phyloP scores from a whole-genome alignment of 2,888 invertebrate species.

The Hyles lineata region DNA sequence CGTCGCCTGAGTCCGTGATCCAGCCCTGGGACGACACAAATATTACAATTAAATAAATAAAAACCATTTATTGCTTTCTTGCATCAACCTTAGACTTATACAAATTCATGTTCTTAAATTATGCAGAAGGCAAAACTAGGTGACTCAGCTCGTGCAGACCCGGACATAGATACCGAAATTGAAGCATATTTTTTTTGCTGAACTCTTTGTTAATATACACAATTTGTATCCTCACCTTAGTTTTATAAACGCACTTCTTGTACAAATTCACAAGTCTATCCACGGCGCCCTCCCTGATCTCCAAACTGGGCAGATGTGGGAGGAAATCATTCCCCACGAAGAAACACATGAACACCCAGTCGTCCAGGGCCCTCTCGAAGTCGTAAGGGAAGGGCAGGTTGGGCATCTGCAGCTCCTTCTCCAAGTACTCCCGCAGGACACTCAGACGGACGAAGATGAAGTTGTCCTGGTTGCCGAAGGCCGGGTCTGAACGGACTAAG shows the following conservation, averaged over 20 bases:
- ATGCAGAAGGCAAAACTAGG: too few relatives aligned
- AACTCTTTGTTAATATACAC: not conserved
- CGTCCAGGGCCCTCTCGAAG: conserved; percentile 97
- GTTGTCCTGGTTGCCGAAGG: conserved; percentile 90
- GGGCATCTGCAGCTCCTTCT: conserved; percentile 94
- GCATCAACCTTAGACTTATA: too few relatives aligned
- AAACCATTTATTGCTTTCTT: too few relatives aligned
- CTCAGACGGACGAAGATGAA: conserved; percentile 97
- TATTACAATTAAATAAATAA: too few relatives aligned
- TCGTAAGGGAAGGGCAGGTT: conserved; percentile 97
- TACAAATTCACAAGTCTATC: conserved; percentile 96
- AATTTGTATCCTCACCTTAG: conserved; percentile 84
- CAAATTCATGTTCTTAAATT: too few relatives aligned
- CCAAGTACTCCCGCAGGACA: conserved; percentile 96
- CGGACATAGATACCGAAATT: too few relatives aligned
- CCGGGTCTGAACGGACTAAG: conserved; percentile 85
- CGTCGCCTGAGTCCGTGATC: conserved; percentile 97
- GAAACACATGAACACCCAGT: conserved; percentile 99
- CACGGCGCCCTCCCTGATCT: conserved; percentile 98
- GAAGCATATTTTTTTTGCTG: too few relatives aligned
- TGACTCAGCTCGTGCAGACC: too few relatives aligned
- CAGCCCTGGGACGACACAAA: conserved; percentile 88
- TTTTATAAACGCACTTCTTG: conserved; percentile 96
- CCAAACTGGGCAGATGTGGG: conserved; percentile 98
- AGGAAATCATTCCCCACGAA: conserved; percentile 99